Evolutionary conservation across 2,888 invertebrate species (phyloP).

Genomic region (Coremacera marginata): DNA sequence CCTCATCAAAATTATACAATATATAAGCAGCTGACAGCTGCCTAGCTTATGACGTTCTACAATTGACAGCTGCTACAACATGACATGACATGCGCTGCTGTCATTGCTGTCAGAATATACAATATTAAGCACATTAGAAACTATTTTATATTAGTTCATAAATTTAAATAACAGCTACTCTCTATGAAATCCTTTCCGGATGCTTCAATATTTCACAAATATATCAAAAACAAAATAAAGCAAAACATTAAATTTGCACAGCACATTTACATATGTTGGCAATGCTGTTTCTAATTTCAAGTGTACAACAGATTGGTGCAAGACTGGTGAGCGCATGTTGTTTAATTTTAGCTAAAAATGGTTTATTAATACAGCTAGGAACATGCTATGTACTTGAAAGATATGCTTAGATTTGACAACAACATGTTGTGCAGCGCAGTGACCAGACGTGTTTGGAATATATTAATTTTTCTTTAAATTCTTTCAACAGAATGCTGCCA

Average conservation of each 20-base stretch:
- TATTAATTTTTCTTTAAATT: too few species aligned
- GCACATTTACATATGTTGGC: neutral
- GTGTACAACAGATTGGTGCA: neutral
- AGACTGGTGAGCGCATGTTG: neutral
- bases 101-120: conserved; percentile 47
- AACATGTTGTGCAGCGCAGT: neutral
- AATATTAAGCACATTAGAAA: neutral
- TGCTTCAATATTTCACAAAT: neutral
- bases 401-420: neutral
- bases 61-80: conserved; percentile 47
- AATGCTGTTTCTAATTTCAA: neutral
- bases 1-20: conserved; percentile 15
- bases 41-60: conserved; percentile 39
- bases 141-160: too few species aligned
- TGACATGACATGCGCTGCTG: conserved; percentile 46
- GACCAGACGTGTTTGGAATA: neutral
- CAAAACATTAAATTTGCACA: neutral
- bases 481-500: neutral
- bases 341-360: neutral
- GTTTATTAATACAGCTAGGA: too few species aligned
- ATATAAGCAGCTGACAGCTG: conserved; percentile 47
- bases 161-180: too few species aligned
- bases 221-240: neutral
- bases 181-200: neutral
- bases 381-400: neutral